Conservation (phyloP, 1,140 invertebrate genomes). For the Drosophila kepulauana region DNA sequence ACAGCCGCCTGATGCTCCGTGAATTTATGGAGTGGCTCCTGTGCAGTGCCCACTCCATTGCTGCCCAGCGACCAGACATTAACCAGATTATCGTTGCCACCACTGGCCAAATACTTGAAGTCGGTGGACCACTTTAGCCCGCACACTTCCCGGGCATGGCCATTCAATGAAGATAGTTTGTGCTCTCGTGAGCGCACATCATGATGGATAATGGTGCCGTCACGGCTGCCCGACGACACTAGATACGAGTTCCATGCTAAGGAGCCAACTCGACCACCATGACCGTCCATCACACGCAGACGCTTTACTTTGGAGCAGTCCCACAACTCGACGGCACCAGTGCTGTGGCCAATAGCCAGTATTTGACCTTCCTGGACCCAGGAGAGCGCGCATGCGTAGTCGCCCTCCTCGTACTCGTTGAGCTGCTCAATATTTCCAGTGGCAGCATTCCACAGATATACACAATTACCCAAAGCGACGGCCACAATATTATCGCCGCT, state of each 20-base stretch:
- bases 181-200: constrained; percentile 97
- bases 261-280: constrained; percentile 92
- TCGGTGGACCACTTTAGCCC: constrained; percentile 98
- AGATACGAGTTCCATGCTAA: constrained; percentile 96
- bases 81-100: constrained; percentile 97
- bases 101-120: constrained; percentile 95
- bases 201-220: constrained; percentile 96
- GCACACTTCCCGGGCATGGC: constrained; percentile 96
- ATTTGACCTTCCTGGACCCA: constrained; percentile 97
- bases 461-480: constrained; percentile 93
- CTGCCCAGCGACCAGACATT: constrained; percentile 93
- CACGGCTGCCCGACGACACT: constrained; percentile 93
- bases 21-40: constrained; percentile 71
- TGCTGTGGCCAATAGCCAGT: constrained; percentile 95
- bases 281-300: constrained; percentile 91
- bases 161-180: constrained; percentile 89
- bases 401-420: constrained; percentile 91
- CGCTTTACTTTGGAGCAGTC: constrained; percentile 90
- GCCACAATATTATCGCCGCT: constrained; percentile 96
- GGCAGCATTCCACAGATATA: constrained; percentile 98
- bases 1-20: constrained; percentile 94
- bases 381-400: constrained; percentile 94
- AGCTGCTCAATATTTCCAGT: constrained; percentile 95
- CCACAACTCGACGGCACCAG: constrained; percentile 91
- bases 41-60: constrained; percentile 65